These are phyloP conservation scores for Trilocha varians DNA, from an alignment of 2,888 invertebrate genomes.

Conservation along the genomic window DNA sequence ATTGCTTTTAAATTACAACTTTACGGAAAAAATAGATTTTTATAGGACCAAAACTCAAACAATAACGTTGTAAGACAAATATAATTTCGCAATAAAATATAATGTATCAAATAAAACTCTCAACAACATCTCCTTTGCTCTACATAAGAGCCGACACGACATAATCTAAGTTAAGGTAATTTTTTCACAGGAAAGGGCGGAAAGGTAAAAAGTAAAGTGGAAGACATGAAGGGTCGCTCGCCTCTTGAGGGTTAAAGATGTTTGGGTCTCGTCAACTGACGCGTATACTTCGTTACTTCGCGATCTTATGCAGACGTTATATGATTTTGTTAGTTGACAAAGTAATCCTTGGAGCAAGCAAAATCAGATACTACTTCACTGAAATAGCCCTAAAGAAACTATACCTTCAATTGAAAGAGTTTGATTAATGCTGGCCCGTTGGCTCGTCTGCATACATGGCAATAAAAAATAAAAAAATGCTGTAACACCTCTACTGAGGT, in stretches of 20 bases:
- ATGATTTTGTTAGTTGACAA: neutral
- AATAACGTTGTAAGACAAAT: neutral
- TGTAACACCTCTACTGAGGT: too few species aligned
- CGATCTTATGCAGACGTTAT: neutral
- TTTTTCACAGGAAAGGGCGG: conserved; percentile 10
- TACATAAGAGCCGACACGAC: neutral
- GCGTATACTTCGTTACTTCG: conserved; percentile 7
- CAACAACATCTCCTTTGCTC: neutral
- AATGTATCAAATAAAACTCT: neutral
- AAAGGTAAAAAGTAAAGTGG: conserved; percentile 45
- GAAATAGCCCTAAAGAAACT: too few species aligned
- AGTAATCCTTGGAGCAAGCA: too few species aligned
- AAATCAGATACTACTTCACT: too few species aligned
- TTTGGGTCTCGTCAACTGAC: conserved; percentile 55
- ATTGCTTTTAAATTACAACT: too few species aligned
- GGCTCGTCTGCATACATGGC: too few species aligned
- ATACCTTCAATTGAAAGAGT: too few species aligned
- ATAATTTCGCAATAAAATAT: neutral
- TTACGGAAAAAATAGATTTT: too few species aligned
- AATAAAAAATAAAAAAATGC: too few species aligned
- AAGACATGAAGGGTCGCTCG: conserved; percentile 43
- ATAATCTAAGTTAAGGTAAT: neutral
- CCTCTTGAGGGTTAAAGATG: conserved; percentile 57
- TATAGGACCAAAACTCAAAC: too few species aligned
- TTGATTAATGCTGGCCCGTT: too few species aligned